These are phyloP conservation scores for Bucorvus abyssinicus DNA, from an alignment of 2,797 vertebrate genomes.

Conservation along the genomic window DNA sequence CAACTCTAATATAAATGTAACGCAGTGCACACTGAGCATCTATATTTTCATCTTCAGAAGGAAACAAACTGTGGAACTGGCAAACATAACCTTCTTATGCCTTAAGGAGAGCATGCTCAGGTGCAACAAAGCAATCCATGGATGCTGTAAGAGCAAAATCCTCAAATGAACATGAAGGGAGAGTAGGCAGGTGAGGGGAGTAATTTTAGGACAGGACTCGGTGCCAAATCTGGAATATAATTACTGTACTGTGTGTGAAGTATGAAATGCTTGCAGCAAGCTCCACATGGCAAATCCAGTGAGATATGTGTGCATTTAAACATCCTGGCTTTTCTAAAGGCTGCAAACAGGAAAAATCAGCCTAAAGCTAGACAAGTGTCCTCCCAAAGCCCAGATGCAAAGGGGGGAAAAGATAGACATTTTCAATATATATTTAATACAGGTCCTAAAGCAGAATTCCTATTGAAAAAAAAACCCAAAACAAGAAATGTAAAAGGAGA, in stretches of 20 bases:
- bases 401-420: background rate
- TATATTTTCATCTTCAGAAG: background rate
- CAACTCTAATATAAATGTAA: background rate
- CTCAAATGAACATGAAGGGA: background rate
- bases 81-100: background rate
- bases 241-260: background rate
- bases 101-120: background rate
- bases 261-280: background rate
- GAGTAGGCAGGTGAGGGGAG: background rate
- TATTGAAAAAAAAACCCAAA: background rate
- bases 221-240: background rate
- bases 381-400: background rate
- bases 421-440: background rate
- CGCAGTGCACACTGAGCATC: fast-evolving
- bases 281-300: background rate
- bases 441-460: background rate
- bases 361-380: background rate
- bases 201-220: background rate
- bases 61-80: background rate
- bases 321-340: background rate
- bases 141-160: background rate
- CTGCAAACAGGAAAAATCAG: background rate
- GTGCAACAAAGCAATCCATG: background rate
- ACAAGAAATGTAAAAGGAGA: background rate
- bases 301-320: fast-evolving